Percentiles rank a stretch among this genome's conserved stretches.
Conservation (phyloP, 2,888 invertebrate genomes). For the Galeopsomyia nigrocyanea region DNA sequence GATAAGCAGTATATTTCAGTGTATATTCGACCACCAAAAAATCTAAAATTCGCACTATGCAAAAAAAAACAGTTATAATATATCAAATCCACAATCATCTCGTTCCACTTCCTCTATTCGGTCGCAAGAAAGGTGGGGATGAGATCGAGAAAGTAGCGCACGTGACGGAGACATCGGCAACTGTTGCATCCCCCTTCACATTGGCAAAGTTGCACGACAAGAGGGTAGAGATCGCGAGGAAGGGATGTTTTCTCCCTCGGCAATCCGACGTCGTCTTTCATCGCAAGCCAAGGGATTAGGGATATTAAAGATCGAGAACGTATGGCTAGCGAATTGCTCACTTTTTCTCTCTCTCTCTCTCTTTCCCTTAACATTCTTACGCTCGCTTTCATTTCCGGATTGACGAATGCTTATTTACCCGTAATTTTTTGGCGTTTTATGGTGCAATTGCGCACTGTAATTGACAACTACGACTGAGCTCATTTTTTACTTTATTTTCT, state of each 20-base stretch:
- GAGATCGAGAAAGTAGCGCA: constrained; percentile 19
- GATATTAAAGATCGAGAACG: constrained; percentile 32
- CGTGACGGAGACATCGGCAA: constrained; percentile 46
- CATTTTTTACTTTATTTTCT: constrained; percentile 6
- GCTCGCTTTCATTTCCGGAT: neutral
- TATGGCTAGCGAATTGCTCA: constrained; percentile 32
- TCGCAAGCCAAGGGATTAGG: constrained; percentile 35
- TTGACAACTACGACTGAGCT: too few relatives aligned
- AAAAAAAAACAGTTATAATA: too few relatives aligned
- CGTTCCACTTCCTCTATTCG: too few relatives aligned
- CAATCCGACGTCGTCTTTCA: constrained; percentile 52
- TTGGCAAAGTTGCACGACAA: too few relatives aligned
- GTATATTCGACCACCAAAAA: too few relatives aligned
- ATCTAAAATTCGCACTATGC: too few relatives aligned
- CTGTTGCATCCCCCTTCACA: constrained; percentile 51
- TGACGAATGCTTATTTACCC: neutral
- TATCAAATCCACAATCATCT: too few relatives aligned
- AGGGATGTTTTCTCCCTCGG: constrained; percentile 39
- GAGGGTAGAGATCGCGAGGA: constrained; percentile 14
- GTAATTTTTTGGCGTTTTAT: constrained; percentile 51
- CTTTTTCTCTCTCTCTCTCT: constrained; percentile 25
- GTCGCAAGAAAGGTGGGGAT: neutral
- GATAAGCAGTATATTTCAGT: too few relatives aligned
- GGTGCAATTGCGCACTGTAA: constrained; percentile 48
- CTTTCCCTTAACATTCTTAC: neutral